Percentiles rank a stretch among this genome's conserved stretches.
These are phyloP conservation scores for Tetrax tetrax DNA, from an alignment of 2,113 vertebrate species.

Conservation along the genomic window DNA sequence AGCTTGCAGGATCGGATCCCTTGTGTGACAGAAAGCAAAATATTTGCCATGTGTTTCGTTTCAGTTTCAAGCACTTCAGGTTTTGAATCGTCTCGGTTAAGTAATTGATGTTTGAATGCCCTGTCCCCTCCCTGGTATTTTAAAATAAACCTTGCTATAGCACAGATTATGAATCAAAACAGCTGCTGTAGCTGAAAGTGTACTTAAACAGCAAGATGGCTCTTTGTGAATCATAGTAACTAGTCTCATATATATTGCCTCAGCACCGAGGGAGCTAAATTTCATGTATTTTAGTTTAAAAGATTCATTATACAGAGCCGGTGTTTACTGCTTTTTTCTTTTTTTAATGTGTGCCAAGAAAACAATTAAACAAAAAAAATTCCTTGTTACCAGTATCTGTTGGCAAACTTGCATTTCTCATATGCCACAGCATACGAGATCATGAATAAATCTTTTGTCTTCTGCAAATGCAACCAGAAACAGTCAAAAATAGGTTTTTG, in stretches of 20 bases:
- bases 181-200: slow-evolving; percentile 10
- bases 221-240: slow-evolving; percentile 11
- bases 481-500: neutral
- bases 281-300: neutral
- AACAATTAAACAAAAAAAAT: neutral
- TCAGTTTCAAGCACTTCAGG: slow-evolving; percentile 55
- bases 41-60: slow-evolving; percentile 54
- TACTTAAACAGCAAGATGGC: slow-evolving; percentile 7
- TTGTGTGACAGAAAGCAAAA: slow-evolving; percentile 48
- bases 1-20: neutral
- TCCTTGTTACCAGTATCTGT: neutral
- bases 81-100: slow-evolving; percentile 57
- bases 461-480: neutral
- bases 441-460: slow-evolving; percentile 47
- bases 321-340: neutral
- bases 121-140: slow-evolving; percentile 56
- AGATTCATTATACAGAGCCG: slow-evolving; percentile 9
- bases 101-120: slow-evolving; percentile 62
- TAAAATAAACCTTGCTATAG: slow-evolving; percentile 64
- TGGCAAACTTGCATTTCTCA: slow-evolving; percentile 34
- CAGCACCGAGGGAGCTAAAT: slow-evolving; percentile 2
- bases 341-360: neutral
- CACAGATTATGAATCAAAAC: slow-evolving; percentile 56
- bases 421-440: neutral
- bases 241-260: slow-evolving; percentile 1